Evolutionary conservation across 2,113 vertebrate genomes (phyloP).

Genomic region (Larimichthys polyactis): DNA sequence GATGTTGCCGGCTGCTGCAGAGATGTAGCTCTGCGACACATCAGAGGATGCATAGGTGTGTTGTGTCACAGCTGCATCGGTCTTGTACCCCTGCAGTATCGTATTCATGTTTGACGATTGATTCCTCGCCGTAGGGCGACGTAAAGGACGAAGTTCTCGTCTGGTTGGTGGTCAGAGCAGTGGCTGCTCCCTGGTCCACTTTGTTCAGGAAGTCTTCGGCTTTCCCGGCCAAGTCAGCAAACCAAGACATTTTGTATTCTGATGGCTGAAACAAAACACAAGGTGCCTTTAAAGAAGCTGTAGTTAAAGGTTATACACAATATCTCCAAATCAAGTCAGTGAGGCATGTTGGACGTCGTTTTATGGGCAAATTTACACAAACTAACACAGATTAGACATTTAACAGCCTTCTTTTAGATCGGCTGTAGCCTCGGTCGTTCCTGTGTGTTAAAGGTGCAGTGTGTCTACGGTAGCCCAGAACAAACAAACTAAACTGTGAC

Average conservation of each 20-base stretch:
- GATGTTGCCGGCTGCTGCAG: slow-evolving; percentile 92
- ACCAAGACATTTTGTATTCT: slow-evolving; percentile 92
- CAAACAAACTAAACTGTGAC: no score
- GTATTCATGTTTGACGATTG: slow-evolving; percentile 67
- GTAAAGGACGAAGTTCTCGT: slow-evolving; percentile 66
- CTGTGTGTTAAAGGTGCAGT: background rate
- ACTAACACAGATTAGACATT: background rate
- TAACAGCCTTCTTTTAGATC: background rate
- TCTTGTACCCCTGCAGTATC: slow-evolving; percentile 56
- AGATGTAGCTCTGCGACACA: slow-evolving; percentile 84
- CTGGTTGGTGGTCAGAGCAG: slow-evolving; percentile 86
- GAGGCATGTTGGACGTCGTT: background rate
- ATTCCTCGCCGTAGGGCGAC: slow-evolving; percentile 65
- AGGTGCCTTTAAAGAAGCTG: background rate
- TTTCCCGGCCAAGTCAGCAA: slow-evolving; percentile 93
- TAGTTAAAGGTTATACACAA: background rate
- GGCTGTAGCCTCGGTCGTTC: background rate
- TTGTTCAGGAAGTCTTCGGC: slow-evolving; percentile 96
- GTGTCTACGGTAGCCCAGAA: no score
- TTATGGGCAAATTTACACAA: background rate
- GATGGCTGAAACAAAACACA: slow-evolving; percentile 8
- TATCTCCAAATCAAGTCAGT: background rate
- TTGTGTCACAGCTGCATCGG: slow-evolving; percentile 74
- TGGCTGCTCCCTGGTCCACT: slow-evolving; percentile 97
- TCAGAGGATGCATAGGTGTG: slow-evolving; percentile 67